These are phyloP conservation scores for Anthoscopus minutus DNA, from an alignment of 2,113 vertebrate genomes.

Conservation along the genomic window DNA sequence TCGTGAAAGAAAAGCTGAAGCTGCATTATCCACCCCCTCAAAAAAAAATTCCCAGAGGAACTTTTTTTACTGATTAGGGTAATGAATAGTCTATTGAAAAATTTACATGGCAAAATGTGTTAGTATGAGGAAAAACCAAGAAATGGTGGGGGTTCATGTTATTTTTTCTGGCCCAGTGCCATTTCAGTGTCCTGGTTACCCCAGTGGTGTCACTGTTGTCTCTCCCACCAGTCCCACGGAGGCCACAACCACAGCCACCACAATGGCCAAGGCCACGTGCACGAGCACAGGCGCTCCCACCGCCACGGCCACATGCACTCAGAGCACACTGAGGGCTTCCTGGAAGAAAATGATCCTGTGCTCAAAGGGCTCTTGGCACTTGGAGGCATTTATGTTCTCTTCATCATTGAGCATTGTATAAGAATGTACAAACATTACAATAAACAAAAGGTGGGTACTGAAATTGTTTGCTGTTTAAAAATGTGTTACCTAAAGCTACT, in stretches of 20 bases:
- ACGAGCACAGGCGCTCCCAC: constrained; percentile 62
- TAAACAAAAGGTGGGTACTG: constrained; percentile 75
- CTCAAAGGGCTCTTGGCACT: constrained; percentile 94
- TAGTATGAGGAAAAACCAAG: too few relatives aligned
- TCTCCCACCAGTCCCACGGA: constrained; percentile 79
- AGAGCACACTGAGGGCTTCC: constrained; percentile 47
- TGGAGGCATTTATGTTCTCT: constrained; percentile 92
- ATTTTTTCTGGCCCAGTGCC: rapidly evolving
- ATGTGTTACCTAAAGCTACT: rapidly evolving
- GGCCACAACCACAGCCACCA: constrained; percentile 82
- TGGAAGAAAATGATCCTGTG: constrained; percentile 84
- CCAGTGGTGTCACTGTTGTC: not conserved
- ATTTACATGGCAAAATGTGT: not conserved
- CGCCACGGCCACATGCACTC: constrained; percentile 52
- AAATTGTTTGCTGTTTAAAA: not conserved
- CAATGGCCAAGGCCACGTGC: constrained; percentile 18
- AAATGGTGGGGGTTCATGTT: not conserved
- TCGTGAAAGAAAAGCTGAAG: not conserved
- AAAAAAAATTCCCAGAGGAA: not conserved
- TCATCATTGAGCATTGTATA: constrained; percentile 95
- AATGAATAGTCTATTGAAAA: not conserved
- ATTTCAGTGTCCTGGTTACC: not conserved
- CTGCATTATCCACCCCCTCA: not conserved
- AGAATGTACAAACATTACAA: constrained; percentile 95
- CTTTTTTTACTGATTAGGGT: not conserved